A percentile compares a stretch with the other conserved stretches of the same genome.
phyloP scores from a whole-genome alignment of 2,888 invertebrate genomes.

The Allophyes oxyacanthae region DNA sequence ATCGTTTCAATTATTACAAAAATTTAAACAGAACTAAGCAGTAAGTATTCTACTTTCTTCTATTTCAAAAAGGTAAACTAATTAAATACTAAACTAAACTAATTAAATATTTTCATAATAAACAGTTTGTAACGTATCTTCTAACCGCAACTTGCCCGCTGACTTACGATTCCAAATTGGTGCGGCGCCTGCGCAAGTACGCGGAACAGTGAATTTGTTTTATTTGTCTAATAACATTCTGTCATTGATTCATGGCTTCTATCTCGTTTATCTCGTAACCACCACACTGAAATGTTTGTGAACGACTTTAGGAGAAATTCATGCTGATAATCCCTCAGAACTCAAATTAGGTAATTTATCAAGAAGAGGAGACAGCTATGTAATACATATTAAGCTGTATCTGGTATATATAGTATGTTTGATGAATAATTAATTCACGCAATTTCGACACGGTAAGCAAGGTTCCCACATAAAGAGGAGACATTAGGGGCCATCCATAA shows the following conservation, averaged over 20 bases:
- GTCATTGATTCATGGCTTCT: conserved; percentile 14
- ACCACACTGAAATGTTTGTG: neutral
- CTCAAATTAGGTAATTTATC: conserved; percentile 28
- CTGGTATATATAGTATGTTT: conserved; percentile 38
- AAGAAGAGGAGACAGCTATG: conserved; percentile 20
- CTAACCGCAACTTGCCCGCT: neutral
- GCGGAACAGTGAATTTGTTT: conserved; percentile 29
- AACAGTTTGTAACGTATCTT: no score
- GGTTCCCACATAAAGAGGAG: no score
- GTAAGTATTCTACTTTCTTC: no score
- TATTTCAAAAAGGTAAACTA: no score
- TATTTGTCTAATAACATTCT: conserved; percentile 10
- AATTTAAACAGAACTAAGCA: no score
- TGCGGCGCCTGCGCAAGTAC: conserved; percentile 26
- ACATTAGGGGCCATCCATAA: no score
- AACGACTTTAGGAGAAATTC: neutral
- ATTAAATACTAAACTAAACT: no score
- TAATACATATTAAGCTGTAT: conserved; percentile 19
- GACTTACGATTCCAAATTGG: conserved; percentile 6
- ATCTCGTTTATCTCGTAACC: conserved; percentile 8
- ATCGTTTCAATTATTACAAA: no score
- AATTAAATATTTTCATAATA: no score
- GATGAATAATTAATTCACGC: conserved; percentile 43
- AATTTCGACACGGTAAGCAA: conserved; percentile 18
- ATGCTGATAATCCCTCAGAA: conserved; percentile 3